Conservation (phyloP, 2,888 invertebrate genomes). For the Protophormia terraenovae region DNA sequence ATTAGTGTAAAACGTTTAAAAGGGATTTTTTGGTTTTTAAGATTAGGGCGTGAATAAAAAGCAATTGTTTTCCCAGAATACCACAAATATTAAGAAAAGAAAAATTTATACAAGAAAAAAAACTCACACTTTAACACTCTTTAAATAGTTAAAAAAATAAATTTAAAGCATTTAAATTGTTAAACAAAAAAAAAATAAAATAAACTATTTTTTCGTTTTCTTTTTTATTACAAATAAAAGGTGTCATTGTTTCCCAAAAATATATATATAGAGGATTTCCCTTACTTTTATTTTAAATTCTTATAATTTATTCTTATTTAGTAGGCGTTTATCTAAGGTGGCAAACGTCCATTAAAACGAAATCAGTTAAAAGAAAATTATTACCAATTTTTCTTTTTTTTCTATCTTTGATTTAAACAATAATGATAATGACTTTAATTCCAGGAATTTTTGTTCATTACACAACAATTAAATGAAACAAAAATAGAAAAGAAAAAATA, state of each 20-base stretch:
- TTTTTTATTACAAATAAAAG: too few relatives aligned
- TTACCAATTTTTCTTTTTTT: conserved; percentile 49
- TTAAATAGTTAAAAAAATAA: conserved; percentile 11
- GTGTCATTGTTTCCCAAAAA: neutral
- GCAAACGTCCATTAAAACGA: conserved; percentile 78
- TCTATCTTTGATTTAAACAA: too few relatives aligned
- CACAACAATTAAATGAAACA: conserved; percentile 56
- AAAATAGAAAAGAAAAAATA: conserved; percentile 40
- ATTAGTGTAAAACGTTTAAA: neutral
- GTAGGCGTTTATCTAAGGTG: conserved; percentile 72
- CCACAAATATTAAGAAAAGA: conserved; percentile 63
- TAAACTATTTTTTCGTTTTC: neutral
- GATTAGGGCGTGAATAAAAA: conserved; percentile 60
- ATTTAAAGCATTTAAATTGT: too few relatives aligned
- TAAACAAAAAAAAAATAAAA: conserved; percentile 31
- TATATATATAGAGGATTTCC: neutral
- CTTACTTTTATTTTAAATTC: neutral
- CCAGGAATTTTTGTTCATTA: conserved; percentile 51
- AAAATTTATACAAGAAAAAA: neutral
- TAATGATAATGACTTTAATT: conserved; percentile 60
- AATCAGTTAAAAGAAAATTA: conserved; percentile 64
- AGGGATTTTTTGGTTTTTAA: neutral
- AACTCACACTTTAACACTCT: conserved; percentile 76
- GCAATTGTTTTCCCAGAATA: conserved; percentile 72
- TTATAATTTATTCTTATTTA: conserved; percentile 39